phyloP scores from a whole-genome alignment of 1,140 invertebrate genomes.

The Adelges cooleyi region DNA sequence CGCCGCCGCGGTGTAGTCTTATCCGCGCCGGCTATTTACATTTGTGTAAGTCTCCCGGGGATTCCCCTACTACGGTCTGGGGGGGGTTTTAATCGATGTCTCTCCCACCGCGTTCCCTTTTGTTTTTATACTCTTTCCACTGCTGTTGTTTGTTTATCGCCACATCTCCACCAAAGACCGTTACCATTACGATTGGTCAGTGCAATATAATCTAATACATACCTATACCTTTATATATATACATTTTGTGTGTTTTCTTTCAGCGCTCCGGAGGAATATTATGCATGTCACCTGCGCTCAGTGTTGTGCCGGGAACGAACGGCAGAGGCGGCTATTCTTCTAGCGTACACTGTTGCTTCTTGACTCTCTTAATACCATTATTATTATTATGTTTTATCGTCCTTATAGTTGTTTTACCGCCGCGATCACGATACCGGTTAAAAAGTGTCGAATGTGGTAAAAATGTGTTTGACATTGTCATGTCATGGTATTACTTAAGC shows the following conservation, averaged over 20 bases:
- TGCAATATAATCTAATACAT: too few species aligned
- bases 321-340: conserved; percentile 7
- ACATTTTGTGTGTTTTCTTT: conserved; percentile 13
- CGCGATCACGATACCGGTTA: not conserved
- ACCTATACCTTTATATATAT: too few species aligned
- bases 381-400: too few species aligned
- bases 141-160: not conserved
- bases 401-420: not conserved
- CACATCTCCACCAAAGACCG: not conserved
- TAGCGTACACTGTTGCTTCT: not conserved
- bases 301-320: conserved; percentile 5
- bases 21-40: not conserved
- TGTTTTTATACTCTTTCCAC: not conserved
- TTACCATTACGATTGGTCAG: conserved; percentile 4
- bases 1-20: not conserved
- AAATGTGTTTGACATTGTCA: conserved; percentile 20
- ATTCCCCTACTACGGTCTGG: not conserved
- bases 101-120: not conserved
- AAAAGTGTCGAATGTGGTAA: conserved; percentile 9
- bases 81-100: not conserved
- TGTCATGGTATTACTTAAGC: conserved; percentile 23
- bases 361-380: too few species aligned
- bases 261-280: conserved; percentile 7
- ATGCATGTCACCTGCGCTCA: conserved; percentile 1
- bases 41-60: not conserved